These are phyloP conservation scores for Galaxias olidus DNA, from an alignment of 2,797 vertebrate species.

Conservation along the genomic window DNA sequence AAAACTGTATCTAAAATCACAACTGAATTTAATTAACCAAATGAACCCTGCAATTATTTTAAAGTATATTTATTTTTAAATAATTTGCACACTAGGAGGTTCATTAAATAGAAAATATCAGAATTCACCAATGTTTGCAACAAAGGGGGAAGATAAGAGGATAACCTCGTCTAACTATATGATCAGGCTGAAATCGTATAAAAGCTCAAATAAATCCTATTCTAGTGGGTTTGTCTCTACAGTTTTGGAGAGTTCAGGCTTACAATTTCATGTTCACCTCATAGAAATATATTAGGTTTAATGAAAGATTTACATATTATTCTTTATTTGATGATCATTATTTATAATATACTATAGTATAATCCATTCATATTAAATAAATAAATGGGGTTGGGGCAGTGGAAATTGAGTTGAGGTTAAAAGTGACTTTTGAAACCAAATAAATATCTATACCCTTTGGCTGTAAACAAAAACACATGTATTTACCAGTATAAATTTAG, in stretches of 20 bases:
- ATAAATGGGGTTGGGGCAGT: slow-evolving; percentile 54
- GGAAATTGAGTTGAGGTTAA: slow-evolving; percentile 52
- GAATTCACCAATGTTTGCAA: no score
- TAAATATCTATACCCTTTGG: slow-evolving; percentile 70
- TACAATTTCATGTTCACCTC: slow-evolving; percentile 52
- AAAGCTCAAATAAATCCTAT: slow-evolving; percentile 52
- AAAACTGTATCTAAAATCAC: slow-evolving; percentile 65
- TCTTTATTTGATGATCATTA: slow-evolving; percentile 47
- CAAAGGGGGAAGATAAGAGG: background rate
- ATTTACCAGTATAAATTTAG: slow-evolving; percentile 81
- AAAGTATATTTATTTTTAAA: no score
- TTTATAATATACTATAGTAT: slow-evolving; percentile 57
- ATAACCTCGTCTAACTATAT: slow-evolving; percentile 30
- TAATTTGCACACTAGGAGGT: no score
- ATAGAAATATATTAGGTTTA: slow-evolving; percentile 63
- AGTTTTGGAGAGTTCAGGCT: slow-evolving; percentile 40
- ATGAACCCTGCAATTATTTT: slow-evolving; percentile 4
- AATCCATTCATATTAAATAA: slow-evolving; percentile 64
- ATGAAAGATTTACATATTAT: slow-evolving; percentile 57
- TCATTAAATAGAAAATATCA: no score
- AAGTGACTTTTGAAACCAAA: slow-evolving; percentile 66
- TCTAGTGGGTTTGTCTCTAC: slow-evolving; percentile 34
- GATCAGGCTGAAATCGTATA: slow-evolving; percentile 35
- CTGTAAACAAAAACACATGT: slow-evolving; percentile 58
- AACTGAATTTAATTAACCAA: slow-evolving; percentile 33